Evolutionary conservation across 2,797 vertebrate genomes (phyloP).

Genomic region (Pelochelys cantorii): DNA sequence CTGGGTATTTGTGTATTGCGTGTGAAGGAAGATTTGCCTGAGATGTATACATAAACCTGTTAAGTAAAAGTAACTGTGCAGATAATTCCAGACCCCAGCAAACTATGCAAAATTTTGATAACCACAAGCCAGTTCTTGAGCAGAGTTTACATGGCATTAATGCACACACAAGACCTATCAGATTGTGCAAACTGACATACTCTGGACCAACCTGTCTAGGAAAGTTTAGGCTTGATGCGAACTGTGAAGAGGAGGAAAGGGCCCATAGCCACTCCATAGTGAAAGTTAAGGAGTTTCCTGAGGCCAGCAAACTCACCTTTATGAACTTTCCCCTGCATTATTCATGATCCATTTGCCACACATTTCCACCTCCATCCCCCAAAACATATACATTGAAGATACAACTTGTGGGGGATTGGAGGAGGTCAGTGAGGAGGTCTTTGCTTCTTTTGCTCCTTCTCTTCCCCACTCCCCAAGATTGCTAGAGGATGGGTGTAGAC

Average conservation of each 20-base stretch:
- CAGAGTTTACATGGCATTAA: background rate
- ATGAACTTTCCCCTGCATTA: background rate
- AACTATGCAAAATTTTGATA: background rate
- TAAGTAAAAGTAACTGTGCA: background rate
- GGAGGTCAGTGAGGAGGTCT: background rate
- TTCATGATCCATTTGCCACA: background rate
- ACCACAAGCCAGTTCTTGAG: background rate
- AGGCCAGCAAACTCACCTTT: background rate
- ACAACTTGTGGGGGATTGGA: background rate
- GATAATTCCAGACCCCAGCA: background rate
- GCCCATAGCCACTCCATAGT: fast-evolving
- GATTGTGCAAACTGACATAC: background rate
- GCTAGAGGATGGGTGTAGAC: background rate
- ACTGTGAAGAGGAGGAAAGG: background rate
- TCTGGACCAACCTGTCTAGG: background rate
- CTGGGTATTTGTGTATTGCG: background rate
- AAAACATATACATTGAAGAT: slow-evolving; percentile 4
- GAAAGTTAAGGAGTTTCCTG: background rate
- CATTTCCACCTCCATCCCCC: background rate
- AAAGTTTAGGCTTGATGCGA: background rate
- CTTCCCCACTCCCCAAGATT: background rate
- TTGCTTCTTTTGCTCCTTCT: background rate
- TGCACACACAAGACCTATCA: background rate
- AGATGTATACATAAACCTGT: fast-evolving
- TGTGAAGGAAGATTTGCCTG: background rate